phyloP scores from a whole-genome alignment of 2,113 vertebrate species.

The Cyprinodon variegatus region DNA sequence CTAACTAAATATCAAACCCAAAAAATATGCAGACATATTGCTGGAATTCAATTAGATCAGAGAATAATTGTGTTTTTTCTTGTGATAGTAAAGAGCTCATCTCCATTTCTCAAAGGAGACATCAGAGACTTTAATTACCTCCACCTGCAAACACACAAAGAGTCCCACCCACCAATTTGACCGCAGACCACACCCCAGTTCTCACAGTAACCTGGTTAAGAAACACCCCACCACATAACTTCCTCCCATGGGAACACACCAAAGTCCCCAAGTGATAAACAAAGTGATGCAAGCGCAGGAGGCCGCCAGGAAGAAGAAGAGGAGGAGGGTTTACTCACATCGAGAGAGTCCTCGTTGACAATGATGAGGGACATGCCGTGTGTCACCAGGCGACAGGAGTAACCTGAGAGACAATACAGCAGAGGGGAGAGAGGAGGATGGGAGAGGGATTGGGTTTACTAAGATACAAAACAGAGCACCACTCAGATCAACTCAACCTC shows the following conservation, averaged over 20 bases:
- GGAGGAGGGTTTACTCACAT: slow-evolving; percentile 84
- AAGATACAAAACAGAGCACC: slow-evolving; percentile 35
- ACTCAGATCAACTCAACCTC: slow-evolving; percentile 1
- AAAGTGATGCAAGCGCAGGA: background rate
- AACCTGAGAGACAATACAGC: slow-evolving; percentile 82
- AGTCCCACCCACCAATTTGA: slow-evolving; percentile 69
- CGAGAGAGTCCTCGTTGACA: slow-evolving; percentile 95
- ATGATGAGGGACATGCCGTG: slow-evolving; percentile 97
- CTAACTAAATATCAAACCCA: background rate
- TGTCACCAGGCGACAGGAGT: slow-evolving; percentile 92
- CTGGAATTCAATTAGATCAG: slow-evolving; percentile 6
- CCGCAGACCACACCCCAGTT: slow-evolving; percentile 65
- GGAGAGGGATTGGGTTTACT: slow-evolving; percentile 37
- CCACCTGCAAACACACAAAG: slow-evolving; percentile 77
- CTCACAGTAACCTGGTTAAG: slow-evolving; percentile 61
- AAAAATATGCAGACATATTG: slow-evolving; percentile 4
- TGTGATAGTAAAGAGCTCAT: slow-evolving; percentile 37
- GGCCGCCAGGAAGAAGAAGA: background rate
- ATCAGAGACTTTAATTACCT: slow-evolving; percentile 82
- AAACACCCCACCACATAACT: slow-evolving; percentile 31
- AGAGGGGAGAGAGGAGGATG: slow-evolving; percentile 19
- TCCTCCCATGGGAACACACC: slow-evolving; percentile 22
- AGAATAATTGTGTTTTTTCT: background rate
- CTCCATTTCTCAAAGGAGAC: slow-evolving; percentile 67
- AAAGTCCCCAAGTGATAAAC: slow-evolving; percentile 14